A percentile compares a stretch with the other conserved stretches of the same genome.
phyloP scores from a whole-genome alignment of 2,113 vertebrate species.

The Hypocryptadius cinnamomeus region DNA sequence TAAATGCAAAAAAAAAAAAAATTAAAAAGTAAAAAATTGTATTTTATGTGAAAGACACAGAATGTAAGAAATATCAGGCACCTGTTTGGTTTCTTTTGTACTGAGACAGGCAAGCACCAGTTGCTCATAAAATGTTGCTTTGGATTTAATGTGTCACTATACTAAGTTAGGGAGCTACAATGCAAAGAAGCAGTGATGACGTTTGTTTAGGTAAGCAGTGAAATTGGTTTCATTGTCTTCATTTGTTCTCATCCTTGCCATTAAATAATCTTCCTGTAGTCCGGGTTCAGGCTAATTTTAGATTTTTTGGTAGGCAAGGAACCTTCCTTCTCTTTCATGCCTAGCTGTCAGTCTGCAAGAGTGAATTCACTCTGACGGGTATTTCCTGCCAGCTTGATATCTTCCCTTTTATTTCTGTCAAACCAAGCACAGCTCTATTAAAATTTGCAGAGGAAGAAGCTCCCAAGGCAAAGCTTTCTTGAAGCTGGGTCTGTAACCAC shows the following conservation, averaged over 20 bases:
- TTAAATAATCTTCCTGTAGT: neutral
- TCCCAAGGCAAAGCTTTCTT: neutral
- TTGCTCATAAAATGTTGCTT: neutral
- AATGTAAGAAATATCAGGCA: neutral
- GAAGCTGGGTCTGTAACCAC: accelerated
- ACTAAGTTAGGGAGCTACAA: neutral
- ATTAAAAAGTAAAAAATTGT: too few relatives aligned
- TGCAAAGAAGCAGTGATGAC: neutral
- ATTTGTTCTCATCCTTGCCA: neutral
- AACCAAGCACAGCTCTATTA: neutral
- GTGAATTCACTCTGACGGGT: neutral
- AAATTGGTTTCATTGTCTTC: neutral
- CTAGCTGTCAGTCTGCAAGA: neutral
- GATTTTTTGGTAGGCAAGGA: neutral
- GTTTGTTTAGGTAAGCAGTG: neutral
- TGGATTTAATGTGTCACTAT: neutral
- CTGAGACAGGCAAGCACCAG: neutral
- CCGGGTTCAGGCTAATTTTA: neutral
- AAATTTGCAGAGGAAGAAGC: neutral
- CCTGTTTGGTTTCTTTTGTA: neutral
- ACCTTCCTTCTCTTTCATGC: neutral
- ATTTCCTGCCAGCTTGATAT: neutral
- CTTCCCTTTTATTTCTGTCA: neutral
- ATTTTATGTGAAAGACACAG: neutral
- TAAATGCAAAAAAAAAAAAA: neutral